Evolutionary conservation across 2,113 vertebrate genomes (phyloP), one percentile per base, ranked within the genome.

Genomic region (Rhynchopsitta pachyrhyncha): DNA sequence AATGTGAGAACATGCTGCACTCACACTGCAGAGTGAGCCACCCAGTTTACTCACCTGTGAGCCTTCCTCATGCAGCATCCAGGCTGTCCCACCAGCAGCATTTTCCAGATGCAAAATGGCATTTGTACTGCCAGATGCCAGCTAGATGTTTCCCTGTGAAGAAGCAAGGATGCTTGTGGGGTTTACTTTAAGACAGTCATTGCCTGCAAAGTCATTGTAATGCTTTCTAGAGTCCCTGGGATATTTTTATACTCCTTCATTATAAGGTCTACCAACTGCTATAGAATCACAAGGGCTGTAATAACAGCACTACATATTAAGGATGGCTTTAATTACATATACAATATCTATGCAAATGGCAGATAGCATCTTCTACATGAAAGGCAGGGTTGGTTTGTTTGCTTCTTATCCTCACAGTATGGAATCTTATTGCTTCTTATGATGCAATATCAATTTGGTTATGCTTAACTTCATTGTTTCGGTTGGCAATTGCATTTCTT

Each of bases 341-440:
- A 90, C 88, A 94, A 37, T 81, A 94, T 84, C 90, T 94, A 86
- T 79, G 92, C 70, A 90, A 93, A 92, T 81, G 4, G 31, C 27
- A 90, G 93, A 96, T 94, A 95, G 44, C 31, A 93, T 96, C 95
- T 96, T 93, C 69, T 14, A 39, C 50, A 50, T 62, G 39, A 92
- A 92, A 93, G 41, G 41, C 46, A 59, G 57, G 17, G 17, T 83
- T 88, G 75, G 76, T 92, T 91, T 39, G 16, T 81, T 90, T 86
- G 73, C 71, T 60, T 75, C 85, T 83, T 88, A 95, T 88, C 88
- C 90, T 93, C 60, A 35, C 69, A 35, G 64, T 78, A 49, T 49
- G 57, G 80, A 96, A 92, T 81, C 66, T 74, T 70, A 79, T 10
- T 64, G 55, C 79, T 93, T 92, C 82, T 92, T 92, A 60, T 86